These are phyloP conservation scores for Entelurus aequoreus DNA, from an alignment of 2,113 vertebrate genomes.

Conservation along the genomic window DNA sequence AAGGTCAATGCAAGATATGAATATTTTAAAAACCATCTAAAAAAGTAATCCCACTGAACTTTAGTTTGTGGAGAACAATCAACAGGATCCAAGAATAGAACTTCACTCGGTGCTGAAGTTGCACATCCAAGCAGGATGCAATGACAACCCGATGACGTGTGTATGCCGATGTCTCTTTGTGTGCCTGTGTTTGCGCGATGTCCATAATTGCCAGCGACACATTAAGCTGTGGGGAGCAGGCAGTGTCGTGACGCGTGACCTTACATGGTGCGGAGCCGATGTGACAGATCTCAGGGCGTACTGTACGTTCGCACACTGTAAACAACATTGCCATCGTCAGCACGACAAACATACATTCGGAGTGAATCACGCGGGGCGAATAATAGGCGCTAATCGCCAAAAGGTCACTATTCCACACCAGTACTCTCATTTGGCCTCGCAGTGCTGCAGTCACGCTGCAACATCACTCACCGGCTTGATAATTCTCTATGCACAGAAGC, in stretches of 20 bases:
- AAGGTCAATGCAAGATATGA: too few relatives aligned
- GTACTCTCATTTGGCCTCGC: constrained; percentile 11
- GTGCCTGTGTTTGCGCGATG: constrained; percentile 3
- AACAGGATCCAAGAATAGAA: constrained; percentile 45
- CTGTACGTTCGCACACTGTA: constrained; percentile 1
- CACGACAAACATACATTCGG: constrained; percentile 5
- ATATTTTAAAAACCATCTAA: too few relatives aligned
- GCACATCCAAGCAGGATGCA: constrained; percentile 52
- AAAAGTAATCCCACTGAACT: too few relatives aligned
- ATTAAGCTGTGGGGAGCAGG: constrained; percentile 49
- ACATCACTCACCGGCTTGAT: too few relatives aligned
- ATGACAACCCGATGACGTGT: constrained; percentile 43
- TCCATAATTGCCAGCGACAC: constrained; percentile 45
- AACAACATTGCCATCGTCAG: background rate
- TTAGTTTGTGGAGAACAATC: constrained; percentile 24
- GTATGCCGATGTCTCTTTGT: background rate
- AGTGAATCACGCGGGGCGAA: constrained; percentile 19
- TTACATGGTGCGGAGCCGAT: constrained; percentile 51
- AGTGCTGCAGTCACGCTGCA: too few relatives aligned
- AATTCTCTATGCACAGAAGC: too few relatives aligned
- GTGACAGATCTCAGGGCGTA: constrained; percentile 44
- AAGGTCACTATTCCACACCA: constrained; percentile 35
- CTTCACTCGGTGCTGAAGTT: constrained; percentile 35
- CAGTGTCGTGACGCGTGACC: constrained; percentile 56
- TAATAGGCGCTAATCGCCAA: constrained; percentile 33